Evolutionary conservation across 1,140 invertebrate genomes (phyloP), one percentile per base, ranked within the genome.

Genomic region (Acromyrmex charruanus): DNA sequence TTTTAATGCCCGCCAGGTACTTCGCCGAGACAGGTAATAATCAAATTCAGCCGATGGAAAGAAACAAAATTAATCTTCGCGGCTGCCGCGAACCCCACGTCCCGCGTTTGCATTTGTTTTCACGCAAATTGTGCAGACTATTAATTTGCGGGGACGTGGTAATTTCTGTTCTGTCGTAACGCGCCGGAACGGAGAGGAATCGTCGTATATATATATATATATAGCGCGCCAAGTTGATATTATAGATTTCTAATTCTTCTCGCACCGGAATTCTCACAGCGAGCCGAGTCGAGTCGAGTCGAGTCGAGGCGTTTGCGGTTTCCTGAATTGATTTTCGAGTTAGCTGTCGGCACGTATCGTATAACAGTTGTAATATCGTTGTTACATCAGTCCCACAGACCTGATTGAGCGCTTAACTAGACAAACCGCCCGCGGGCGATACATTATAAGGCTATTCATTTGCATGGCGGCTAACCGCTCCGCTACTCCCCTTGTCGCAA

Each of bases 331-430:
- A 86, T 86, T 85, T 69, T 85, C 74, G 61, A 66, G 51, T 25
- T 35, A 10, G 39, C 53, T 71, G 77, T 86, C 85, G 77, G 31
- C 77, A 75, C 77, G 55, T 69, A 86, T 81, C 39, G 55, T 44
- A 63, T 21, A 69, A 16, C 58, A 81, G 53, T 86, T 87, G 72
- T 87, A 84, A 69, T 81, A 68, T 21, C 53, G 77, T 68, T 65
- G 66, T 87, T 87, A 74, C 85, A 68, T 72, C 58, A 84, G 25
- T n/a, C 31, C 25, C 61, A 49, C 39, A 10, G 39, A 39, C 3
- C 25, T 82, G 85, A 87, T 87, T 84, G 85, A 84, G 79, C 85
- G 63, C 55, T 87, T 65, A 87, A 82, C 85, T 82, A 82, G 68
- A 82, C 79, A 87, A 81, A 87, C 65, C 58, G 66, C 77, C 68